Conservation (phyloP, 2,113 vertebrate species). For the Baryphthengus martii region DNA sequence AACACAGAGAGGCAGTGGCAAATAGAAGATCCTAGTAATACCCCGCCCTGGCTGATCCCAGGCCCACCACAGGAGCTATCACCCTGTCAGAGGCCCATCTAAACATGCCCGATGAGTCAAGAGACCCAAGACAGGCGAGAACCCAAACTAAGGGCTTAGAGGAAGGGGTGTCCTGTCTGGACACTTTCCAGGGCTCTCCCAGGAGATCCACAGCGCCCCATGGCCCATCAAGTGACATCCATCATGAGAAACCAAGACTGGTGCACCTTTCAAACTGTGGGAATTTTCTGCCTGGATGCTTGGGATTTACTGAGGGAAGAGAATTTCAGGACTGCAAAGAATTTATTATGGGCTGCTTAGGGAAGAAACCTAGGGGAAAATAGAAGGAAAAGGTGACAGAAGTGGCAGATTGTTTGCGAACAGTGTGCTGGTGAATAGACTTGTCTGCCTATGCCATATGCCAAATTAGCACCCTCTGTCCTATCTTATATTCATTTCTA, state of each 20-base stretch:
- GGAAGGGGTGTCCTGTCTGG: background rate
- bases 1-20: background rate
- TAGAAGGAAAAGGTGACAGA: background rate
- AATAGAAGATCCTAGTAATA: background rate
- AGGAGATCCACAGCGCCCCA: background rate
- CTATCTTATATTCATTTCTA: background rate
- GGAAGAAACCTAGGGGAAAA: background rate
- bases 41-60: background rate
- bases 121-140: background rate
- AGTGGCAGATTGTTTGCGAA: background rate
- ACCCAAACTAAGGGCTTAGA: background rate
- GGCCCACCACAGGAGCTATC: background rate
- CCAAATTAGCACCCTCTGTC: background rate
- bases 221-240: rapidly evolving
- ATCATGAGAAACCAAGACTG: background rate
- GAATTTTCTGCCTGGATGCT: background rate
- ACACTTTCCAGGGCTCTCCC: background rate
- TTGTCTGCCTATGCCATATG: background rate
- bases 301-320: no score
- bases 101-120: rapidly evolving
- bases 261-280: background rate
- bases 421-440: background rate
- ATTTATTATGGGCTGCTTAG: background rate
- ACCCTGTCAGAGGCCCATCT: background rate
- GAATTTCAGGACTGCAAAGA: background rate